A percentile compares a stretch with the other conserved stretches of the same genome.
Conservation (phyloP, 2,797 vertebrate genomes). For the Apodemus agrarius region DNA sequence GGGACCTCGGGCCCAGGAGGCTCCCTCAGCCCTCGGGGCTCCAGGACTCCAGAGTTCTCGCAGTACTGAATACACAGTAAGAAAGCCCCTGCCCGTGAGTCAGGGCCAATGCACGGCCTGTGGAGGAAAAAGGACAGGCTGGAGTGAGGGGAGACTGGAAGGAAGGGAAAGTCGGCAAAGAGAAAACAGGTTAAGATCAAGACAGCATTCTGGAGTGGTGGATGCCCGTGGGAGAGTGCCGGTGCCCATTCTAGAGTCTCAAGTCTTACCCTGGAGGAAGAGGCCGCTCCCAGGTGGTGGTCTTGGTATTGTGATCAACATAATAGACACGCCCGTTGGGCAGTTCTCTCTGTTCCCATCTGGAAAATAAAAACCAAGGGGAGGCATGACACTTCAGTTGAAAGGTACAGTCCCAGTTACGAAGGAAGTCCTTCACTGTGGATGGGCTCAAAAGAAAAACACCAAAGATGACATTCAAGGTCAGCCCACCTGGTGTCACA, state of each 20-base stretch:
- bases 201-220: background rate
- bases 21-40: background rate
- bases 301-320: constrained; percentile 99
- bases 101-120: background rate
- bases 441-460: background rate
- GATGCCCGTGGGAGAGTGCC: background rate
- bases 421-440: background rate
- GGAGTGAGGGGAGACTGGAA: background rate
- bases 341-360: constrained; percentile 97
- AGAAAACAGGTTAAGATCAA: background rate
- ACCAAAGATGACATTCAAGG: background rate
- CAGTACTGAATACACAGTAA: background rate
- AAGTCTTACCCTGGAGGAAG: constrained; percentile 94
- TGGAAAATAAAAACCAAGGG: constrained; percentile 81
- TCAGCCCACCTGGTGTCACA: background rate
- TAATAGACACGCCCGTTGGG: constrained; percentile 97
- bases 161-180: background rate
- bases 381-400: background rate
- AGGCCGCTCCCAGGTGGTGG: constrained; percentile 98
- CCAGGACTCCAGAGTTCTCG: background rate
- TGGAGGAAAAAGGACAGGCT: background rate
- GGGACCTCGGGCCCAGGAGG: background rate
- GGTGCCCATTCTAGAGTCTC: background rate
- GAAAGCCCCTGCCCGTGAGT: background rate
- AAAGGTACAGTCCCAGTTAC: background rate